Base-by-base conservation (phyloP, 1,140 invertebrate species). In the Hylaeus volcanicus region DNA sequence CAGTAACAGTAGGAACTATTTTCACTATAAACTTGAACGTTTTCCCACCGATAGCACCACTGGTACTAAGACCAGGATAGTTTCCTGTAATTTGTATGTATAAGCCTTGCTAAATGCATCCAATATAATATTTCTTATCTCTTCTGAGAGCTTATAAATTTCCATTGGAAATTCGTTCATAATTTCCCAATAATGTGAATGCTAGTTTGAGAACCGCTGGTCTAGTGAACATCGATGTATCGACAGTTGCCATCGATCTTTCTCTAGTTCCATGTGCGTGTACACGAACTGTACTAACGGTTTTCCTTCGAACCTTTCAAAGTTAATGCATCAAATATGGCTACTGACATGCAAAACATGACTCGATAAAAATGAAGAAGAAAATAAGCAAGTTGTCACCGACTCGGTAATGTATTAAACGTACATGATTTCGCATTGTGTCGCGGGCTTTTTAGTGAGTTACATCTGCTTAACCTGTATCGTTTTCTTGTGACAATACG, bases 291-390 rank as follows among this genome's bases (percentile, higher is more conserved):
- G 0, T n/a, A 66, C n/a, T 11, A 45, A 26, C 45, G 3, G 45
- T 26, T 65, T 51, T 43, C 53, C 26, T 41, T 26, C 15, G 3
- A 39, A 15, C 15, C 48, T 74, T 26, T 39, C 48, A 2, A 39
- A 60, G 11, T 48, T 81, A 72, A 51, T 15, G 9, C 45, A 78
- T 81, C 48, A 85, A 85, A 76, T 37, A 85, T 86, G 85, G 85
- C 74, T 26, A 2, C 69, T n/a, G 1, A 5, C 6, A 78, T 60
- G 53, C 26, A 43, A 78, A 86, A 86, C 84, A 79, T 88, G 86
- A 88, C 84, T 84, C 65, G 51, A 82, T 88, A 58, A 86, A 88
- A 84, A 84, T 77, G 79, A 81, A 61, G 61, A 5, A 14, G 26
- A 26, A 56, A 84, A 85, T 83, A 74, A 84, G 79, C 75, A 86